phyloP scores from a whole-genome alignment of 2,113 vertebrate genomes.

The Carollia perspicillata region DNA sequence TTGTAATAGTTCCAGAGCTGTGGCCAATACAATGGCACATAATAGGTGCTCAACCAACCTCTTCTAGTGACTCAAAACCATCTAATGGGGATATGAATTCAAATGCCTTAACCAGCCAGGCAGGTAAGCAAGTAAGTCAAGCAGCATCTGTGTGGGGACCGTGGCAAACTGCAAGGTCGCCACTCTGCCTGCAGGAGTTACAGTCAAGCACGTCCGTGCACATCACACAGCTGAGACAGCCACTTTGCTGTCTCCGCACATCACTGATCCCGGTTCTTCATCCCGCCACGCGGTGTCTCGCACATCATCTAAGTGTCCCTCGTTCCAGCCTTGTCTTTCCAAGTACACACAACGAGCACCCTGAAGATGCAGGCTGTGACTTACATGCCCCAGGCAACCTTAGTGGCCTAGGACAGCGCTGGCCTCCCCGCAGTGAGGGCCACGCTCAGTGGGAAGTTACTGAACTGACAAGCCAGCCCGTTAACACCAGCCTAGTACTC shows the following conservation, averaged over 20 bases:
- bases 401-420: background rate
- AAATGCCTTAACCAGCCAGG: background rate
- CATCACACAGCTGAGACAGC: background rate
- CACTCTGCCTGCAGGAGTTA: background rate
- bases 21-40: background rate
- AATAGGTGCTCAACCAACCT: background rate
- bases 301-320: background rate
- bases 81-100: background rate
- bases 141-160: background rate
- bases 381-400: background rate
- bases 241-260: background rate
- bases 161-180: background rate
- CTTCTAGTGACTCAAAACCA: background rate
- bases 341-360: rapidly evolving
- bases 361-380: background rate
- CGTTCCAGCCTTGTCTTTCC: background rate
- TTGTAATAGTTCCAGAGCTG: background rate
- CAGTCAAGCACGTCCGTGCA: background rate
- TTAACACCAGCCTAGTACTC: background rate
- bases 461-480: background rate
- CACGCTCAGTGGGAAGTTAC: background rate
- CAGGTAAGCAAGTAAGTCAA: background rate
- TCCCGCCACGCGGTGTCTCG: too few species aligned
- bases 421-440: background rate
- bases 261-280: background rate